Conservation (phyloP, 2,113 vertebrate genomes). For the Istiophorus platypterus region DNA sequence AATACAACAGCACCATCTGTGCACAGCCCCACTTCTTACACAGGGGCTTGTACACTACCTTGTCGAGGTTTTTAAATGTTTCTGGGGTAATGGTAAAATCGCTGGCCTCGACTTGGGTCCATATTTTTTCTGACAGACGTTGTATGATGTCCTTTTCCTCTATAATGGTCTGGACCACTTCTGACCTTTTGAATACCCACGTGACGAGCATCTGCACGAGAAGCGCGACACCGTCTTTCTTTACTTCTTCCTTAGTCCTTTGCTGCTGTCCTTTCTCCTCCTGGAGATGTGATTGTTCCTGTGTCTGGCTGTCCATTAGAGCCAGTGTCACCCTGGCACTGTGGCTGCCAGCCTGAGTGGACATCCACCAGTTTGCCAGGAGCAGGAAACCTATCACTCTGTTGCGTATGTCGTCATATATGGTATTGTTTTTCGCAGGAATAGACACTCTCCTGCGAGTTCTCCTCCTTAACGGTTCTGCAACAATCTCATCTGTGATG, state of each 20-base stretch:
- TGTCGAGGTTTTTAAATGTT: not conserved
- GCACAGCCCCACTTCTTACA: not conserved
- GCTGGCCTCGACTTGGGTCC: not conserved
- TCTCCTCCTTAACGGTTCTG: rapidly evolving
- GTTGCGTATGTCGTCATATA: not conserved
- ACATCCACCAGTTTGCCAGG: not conserved
- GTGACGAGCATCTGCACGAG: not conserved
- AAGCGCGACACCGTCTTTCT: not conserved
- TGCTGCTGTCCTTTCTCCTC: not conserved
- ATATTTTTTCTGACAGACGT: not conserved
- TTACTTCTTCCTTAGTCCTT: not conserved
- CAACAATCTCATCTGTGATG: not conserved
- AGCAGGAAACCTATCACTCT: not conserved
- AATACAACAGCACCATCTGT: not conserved
- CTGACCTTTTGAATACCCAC: rapidly evolving
- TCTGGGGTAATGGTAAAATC: not conserved
- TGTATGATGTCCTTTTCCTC: too few species aligned
- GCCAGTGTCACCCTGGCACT: not conserved
- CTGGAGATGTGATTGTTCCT: not conserved
- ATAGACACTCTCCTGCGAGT: not conserved
- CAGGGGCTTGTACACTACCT: not conserved
- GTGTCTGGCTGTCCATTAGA: not conserved
- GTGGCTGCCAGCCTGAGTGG: not conserved
- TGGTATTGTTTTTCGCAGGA: not conserved
- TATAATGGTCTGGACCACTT: rapidly evolving